Conservation (phyloP, 2,113 vertebrate species). For the Irena cyanogastra region DNA sequence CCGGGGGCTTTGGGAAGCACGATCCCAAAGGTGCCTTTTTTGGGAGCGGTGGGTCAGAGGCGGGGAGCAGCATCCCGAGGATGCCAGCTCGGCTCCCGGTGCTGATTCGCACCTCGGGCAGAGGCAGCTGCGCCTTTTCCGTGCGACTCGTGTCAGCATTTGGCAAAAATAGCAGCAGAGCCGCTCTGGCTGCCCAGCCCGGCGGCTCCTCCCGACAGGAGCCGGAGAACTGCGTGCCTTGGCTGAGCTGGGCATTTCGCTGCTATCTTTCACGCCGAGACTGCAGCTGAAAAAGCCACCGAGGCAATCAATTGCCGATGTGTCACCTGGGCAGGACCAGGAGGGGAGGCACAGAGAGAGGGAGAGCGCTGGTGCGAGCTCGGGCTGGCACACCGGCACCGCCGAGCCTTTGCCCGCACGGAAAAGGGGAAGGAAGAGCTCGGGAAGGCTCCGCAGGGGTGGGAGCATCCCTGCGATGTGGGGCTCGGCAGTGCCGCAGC, state of each 20-base stretch:
- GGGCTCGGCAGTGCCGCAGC: background rate
- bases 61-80: background rate
- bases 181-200: background rate
- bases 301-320: background rate
- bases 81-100: background rate
- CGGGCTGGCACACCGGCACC: background rate
- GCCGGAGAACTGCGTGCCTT: background rate
- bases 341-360: background rate
- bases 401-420: background rate
- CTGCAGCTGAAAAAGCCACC: background rate
- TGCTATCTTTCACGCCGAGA: background rate
- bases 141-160: background rate
- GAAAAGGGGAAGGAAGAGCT: background rate
- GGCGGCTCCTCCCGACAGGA: background rate
- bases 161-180: background rate
- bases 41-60: background rate
- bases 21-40: background rate
- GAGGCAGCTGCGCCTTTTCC: background rate
- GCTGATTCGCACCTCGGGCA: background rate
- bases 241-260: background rate
- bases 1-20: fast-evolving
- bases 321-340: background rate
- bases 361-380: background rate
- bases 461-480: fast-evolving
- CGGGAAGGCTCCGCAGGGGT: background rate